Percentiles rank a stretch among this genome's conserved stretches.
Evolutionary conservation across 2,113 vertebrate genomes (phyloP).

Genomic region (Archilochus colubris): DNA sequence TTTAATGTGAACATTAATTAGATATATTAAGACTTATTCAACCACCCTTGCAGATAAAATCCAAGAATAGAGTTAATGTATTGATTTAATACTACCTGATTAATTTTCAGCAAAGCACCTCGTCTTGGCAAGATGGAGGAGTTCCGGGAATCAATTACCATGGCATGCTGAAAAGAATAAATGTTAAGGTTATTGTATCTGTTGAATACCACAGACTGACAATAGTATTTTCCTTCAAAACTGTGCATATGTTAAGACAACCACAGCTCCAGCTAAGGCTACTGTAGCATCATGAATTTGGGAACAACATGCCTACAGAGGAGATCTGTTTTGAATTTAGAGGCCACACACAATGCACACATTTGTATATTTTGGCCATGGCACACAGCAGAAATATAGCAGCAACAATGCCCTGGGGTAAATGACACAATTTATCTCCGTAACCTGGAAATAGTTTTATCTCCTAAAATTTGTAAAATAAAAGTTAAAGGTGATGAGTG

Average conservation of each 20-base stretch:
- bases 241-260: not conserved
- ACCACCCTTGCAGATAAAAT: not conserved
- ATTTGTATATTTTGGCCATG: not conserved
- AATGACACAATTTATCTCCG: not conserved
- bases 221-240: not conserved
- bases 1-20: not conserved
- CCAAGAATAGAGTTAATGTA: accelerated
- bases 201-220: not conserved
- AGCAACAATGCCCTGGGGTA: not conserved
- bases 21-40: not conserved
- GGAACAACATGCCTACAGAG: not conserved
- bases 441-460: not conserved
- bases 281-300: not conserved
- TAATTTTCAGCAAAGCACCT: conserved; percentile 92
- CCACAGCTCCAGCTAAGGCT: not conserved
- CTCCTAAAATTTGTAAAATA: not conserved
- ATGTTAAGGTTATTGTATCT: not conserved
- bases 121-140: conserved; percentile 89
- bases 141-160: conserved; percentile 92
- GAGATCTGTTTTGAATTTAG: not conserved
- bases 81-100: conserved; percentile 81
- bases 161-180: conserved; percentile 81
- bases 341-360: not conserved
- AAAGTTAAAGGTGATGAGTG: not conserved
- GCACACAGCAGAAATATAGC: not conserved